Conservation (phyloP, 1,140 invertebrate species). For the Lerema accius region DNA sequence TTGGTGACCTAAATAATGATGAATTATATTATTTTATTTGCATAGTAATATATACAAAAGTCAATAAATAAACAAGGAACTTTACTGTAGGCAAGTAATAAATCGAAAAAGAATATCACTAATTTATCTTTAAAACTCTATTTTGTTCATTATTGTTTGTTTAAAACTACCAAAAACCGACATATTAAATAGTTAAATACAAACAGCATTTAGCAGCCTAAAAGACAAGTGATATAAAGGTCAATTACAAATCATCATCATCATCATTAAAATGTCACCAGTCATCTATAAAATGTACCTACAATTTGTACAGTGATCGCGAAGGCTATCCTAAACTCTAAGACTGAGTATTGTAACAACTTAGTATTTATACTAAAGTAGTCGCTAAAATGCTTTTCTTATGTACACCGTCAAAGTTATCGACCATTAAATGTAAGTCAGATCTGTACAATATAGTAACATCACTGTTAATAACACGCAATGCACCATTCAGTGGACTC, state of each 20-base stretch:
- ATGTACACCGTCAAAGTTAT: slow-evolving; percentile 28
- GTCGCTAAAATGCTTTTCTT: slow-evolving; percentile 24
- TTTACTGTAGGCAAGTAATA: background rate
- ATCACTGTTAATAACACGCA: slow-evolving; percentile 34
- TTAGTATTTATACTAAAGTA: slow-evolving; percentile 55
- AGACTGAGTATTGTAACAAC: slow-evolving; percentile 64
- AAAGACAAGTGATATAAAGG: no score
- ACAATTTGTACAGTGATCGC: slow-evolving; percentile 18
- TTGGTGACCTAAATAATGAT: slow-evolving; percentile 24
- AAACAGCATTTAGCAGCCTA: no score
- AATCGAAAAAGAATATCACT: no score
- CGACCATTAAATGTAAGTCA: slow-evolving; percentile 35
- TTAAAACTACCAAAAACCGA: no score
- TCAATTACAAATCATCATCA: background rate
- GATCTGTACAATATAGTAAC: slow-evolving; percentile 43
- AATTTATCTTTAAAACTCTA: no score
- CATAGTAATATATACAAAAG: background rate
- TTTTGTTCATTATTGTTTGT: background rate
- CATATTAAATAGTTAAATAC: no score
- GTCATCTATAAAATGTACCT: slow-evolving; percentile 16
- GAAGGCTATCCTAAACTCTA: slow-evolving; percentile 20
- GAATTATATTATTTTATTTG: background rate
- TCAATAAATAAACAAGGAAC: slow-evolving; percentile 6
- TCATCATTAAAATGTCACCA: slow-evolving; percentile 28
- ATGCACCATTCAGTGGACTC: slow-evolving; percentile 19